Evolutionary conservation across 2,888 invertebrate species (phyloP).

Genomic region (Ichneumoninae sp.): DNA sequence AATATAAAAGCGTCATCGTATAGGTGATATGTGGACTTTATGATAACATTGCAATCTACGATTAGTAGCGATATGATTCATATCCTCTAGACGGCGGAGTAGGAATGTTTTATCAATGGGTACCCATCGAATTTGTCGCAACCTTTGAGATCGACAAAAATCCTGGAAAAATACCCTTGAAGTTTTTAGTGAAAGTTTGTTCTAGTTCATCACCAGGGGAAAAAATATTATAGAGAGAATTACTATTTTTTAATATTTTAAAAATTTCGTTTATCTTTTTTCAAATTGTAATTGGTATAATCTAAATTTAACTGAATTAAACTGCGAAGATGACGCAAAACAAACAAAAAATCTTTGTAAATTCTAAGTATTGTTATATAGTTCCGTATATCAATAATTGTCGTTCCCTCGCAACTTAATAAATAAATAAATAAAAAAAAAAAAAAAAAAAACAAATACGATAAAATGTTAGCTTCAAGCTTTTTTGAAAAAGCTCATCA

Average conservation of each 20-base stretch:
- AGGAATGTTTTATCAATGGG: background rate
- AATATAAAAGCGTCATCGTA: slow-evolving; percentile 66
- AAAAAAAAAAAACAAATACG: no score
- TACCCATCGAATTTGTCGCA: background rate
- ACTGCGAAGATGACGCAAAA: background rate
- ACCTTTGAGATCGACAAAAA: background rate
- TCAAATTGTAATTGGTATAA: no score
- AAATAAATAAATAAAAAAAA: background rate
- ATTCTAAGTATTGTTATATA: background rate
- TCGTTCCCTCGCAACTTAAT: background rate
- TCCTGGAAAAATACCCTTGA: background rate
- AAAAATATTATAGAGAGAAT: background rate
- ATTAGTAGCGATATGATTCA: slow-evolving; percentile 53
- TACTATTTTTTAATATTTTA: background rate
- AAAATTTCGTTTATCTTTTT: no score
- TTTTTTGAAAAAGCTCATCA: slow-evolving; percentile 82
- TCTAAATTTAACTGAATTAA: background rate
- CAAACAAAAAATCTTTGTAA: slow-evolving; percentile 4
- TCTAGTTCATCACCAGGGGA: background rate
- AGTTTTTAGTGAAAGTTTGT: background rate
- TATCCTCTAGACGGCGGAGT: slow-evolving; percentile 12
- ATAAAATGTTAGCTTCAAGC: slow-evolving; percentile 67
- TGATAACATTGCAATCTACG: slow-evolving; percentile 59
- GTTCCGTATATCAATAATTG: background rate
- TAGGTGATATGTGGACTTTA: slow-evolving; percentile 63